Evolutionary conservation across 2,888 invertebrate species (phyloP).

Genomic region (Drosophila maculinotata): DNA sequence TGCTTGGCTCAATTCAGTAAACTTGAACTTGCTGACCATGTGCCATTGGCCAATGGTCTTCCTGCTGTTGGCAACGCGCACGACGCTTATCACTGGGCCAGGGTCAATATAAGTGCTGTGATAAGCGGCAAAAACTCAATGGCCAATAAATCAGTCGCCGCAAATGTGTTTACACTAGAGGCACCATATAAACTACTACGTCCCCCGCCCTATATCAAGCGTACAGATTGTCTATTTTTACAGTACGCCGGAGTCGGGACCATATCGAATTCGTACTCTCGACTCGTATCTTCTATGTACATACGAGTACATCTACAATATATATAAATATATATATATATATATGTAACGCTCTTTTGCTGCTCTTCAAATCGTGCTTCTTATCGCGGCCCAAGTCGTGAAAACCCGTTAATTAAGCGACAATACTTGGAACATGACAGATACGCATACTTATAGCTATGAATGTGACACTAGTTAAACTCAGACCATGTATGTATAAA

Average conservation of each 20-base stretch:
- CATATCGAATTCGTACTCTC: constrained; percentile 9
- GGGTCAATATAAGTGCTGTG: constrained; percentile 49
- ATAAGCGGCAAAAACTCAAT: constrained; percentile 48
- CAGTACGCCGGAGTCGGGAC: not conserved
- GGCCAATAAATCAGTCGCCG: constrained; percentile 58
- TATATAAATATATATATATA: constrained; percentile 2
- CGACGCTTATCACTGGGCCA: constrained; percentile 55
- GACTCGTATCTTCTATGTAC: constrained; percentile 14
- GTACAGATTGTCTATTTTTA: constrained; percentile 26
- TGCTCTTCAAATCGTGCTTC: constrained; percentile 47
- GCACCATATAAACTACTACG: constrained; percentile 7
- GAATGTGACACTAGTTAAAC: constrained; percentile 7
- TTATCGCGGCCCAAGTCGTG: constrained; percentile 36
- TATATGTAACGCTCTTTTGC: constrained; percentile 4
- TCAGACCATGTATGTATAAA: constrained; percentile 37
- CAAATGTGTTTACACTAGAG: constrained; percentile 38
- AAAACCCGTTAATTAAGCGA: constrained; percentile 55
- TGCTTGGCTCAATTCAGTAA: not conserved
- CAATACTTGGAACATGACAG: constrained; percentile 47
- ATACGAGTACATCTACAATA: not conserved
- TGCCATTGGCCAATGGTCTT: constrained; percentile 47
- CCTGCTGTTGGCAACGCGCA: constrained; percentile 27
- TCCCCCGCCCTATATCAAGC: not conserved
- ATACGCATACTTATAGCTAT: constrained; percentile 19
- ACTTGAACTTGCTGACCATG: constrained; percentile 52